A percentile compares a stretch with the other conserved stretches of the same genome.
Evolutionary conservation across 2,113 vertebrate genomes (phyloP).

Genomic region (Bubo scandiacus): DNA sequence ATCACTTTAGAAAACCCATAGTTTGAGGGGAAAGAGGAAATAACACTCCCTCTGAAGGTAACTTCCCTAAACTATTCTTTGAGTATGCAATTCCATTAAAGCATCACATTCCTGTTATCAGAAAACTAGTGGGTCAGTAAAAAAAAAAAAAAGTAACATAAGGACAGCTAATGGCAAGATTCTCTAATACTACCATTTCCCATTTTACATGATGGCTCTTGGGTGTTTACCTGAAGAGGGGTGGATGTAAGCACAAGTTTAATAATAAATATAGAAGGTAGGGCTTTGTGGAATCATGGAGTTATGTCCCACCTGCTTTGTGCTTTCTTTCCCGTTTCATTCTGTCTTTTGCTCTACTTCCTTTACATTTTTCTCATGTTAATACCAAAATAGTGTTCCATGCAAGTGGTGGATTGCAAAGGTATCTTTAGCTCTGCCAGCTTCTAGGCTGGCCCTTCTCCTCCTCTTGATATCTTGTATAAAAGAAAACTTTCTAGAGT

Average conservation of each 20-base stretch:
- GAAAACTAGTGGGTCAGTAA: background rate
- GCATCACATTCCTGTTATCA: background rate
- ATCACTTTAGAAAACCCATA: background rate
- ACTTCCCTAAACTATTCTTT: background rate
- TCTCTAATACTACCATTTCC: background rate
- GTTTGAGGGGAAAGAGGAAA: background rate
- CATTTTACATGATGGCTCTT: background rate
- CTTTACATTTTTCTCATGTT: background rate
- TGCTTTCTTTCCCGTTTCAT: background rate
- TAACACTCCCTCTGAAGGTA: background rate
- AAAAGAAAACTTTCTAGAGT: background rate
- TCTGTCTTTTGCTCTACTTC: background rate
- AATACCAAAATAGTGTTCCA: background rate
- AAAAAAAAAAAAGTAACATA: background rate
- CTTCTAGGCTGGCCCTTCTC: background rate
- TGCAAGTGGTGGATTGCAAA: background rate
- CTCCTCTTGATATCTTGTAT: background rate
- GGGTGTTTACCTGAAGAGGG: background rate
- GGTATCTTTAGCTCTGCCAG: background rate
- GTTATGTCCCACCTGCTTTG: background rate
- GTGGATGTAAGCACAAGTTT: background rate
- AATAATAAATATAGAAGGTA: background rate
- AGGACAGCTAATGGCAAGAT: background rate
- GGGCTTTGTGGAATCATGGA: background rate
- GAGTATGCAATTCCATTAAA: background rate